These are phyloP conservation scores for Sceliomorpha sp. DNA, from an alignment of 2,888 invertebrate species.

Conservation along the genomic window DNA sequence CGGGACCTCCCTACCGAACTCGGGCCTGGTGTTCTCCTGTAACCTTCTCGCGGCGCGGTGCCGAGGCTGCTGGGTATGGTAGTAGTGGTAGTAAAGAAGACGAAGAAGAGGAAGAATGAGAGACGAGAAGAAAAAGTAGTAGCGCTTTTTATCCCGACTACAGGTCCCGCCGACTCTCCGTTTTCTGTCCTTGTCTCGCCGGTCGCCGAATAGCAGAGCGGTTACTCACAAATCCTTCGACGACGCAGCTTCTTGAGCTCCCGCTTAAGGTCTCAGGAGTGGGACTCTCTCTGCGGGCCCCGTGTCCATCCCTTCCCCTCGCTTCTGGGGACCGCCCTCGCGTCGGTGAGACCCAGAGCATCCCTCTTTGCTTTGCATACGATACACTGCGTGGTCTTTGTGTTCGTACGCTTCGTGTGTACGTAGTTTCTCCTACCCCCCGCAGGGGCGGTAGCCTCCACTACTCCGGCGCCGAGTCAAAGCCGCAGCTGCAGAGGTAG, in stretches of 20 bases:
- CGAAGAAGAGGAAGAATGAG: conserved; percentile 48
- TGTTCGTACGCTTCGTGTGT: too few species aligned
- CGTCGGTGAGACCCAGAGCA: conserved; percentile 65
- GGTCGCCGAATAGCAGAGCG: conserved; percentile 76
- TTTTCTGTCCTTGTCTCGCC: conserved; percentile 70
- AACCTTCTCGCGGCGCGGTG: too few species aligned
- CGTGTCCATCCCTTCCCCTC: conserved; percentile 56
- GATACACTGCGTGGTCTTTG: conserved; percentile 18
- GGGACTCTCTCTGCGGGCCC: conserved; percentile 52
- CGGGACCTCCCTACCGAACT: conserved; percentile 80
- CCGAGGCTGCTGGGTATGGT: conserved; percentile 51
- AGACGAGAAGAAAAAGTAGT: conserved; percentile 66
- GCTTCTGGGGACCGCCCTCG: conserved; percentile 67
- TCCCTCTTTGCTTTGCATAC: conserved; percentile 67
- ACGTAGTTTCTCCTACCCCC: conserved; percentile 64
- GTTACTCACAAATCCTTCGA: conserved; percentile 77
- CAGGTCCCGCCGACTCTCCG: conserved; percentile 54
- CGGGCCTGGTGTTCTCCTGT: conserved; percentile 58
- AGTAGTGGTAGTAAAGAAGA: conserved; percentile 53
- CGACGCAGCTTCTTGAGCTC: conserved; percentile 75
- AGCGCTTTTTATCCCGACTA: conserved; percentile 68
- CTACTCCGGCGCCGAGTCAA: conserved; percentile 42
- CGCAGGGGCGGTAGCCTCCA: conserved; percentile 72
- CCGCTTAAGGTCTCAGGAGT: conserved; percentile 57
- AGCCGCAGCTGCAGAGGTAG: conserved; percentile 56